Evolutionary conservation across 2,797 vertebrate genomes (phyloP).

Genomic region (Okamejei kenojei): DNA sequence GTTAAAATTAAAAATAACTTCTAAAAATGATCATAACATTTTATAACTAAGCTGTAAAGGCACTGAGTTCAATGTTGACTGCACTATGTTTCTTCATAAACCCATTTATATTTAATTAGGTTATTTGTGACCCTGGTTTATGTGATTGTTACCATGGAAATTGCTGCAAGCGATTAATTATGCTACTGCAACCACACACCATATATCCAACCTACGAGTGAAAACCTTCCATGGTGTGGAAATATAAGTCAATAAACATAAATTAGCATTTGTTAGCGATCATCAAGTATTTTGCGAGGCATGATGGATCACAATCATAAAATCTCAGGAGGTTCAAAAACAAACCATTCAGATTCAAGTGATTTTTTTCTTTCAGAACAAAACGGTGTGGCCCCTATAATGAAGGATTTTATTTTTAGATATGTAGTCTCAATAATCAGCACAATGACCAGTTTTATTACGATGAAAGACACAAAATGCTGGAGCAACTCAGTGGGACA

Average conservation of each 20-base stretch:
- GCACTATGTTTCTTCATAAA: background rate
- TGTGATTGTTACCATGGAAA: constrained; percentile 9
- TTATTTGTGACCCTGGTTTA: background rate
- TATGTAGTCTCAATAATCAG: background rate
- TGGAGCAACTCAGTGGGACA: too few species aligned
- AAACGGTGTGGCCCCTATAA: background rate
- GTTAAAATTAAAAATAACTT: background rate
- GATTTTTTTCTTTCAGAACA: background rate
- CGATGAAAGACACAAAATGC: too few species aligned
- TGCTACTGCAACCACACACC: background rate
- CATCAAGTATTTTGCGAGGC: background rate
- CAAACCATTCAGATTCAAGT: background rate
- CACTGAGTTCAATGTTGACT: background rate
- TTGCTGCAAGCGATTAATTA: background rate
- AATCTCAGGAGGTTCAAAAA: background rate
- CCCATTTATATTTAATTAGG: constrained; percentile 16
- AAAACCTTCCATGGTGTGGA: background rate
- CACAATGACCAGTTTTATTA: background rate
- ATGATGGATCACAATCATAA: background rate
- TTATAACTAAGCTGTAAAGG: background rate
- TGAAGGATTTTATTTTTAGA: background rate
- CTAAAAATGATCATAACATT: background rate
- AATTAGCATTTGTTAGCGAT: background rate
- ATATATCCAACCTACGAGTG: background rate
- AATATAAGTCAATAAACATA: too few species aligned